Base-by-base conservation (phyloP, 37 sponge, comb jelly and placozoan species). In the Spongilla lacustris region DNA sequence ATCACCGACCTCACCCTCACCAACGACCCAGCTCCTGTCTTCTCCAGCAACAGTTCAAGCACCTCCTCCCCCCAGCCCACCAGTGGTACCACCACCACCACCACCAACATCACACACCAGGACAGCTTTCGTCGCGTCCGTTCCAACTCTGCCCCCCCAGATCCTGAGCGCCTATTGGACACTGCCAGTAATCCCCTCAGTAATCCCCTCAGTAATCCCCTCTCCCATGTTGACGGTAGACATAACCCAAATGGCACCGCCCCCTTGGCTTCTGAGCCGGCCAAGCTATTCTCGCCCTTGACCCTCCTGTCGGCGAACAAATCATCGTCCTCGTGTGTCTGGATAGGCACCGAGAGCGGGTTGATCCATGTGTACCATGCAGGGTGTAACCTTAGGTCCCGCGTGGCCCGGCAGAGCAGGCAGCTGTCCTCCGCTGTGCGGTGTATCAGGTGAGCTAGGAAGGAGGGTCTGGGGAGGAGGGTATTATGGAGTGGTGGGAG, bases 291-390 rank as follows among this genome's bases (percentile, higher is more conserved):
- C 31, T 82, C 91, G 9, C 87, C 93, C 21, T 38, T 88, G 25
- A 85, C 93, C 30, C 80, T 88, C 50, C 77, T 68, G 46, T 79
- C 89, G 1, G 35, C 67, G 9, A 12, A 29, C 31, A 35, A 34
- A 2, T 2, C 12, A 19, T 5, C 78, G 1, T 58, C 72, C 38
- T 29, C 26, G 9, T 79, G 90, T 75, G 84, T 94, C 74, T 94
- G 94, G 94, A 81, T 94, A 68, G 94, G 94, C 4, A 91, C 94
- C 24, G 89, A 90, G 34, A 78, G 78, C 28, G 91, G 91, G 2
- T 75, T 71, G 69, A 3, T 92, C 41, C 36, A 50, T 21, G 38
- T 88, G 25, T 88, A 88, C 78, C 11, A 49, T 17, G 67, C 81
- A 0, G 93, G 93, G 11, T 66, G 81, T 35, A 92, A 81, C 68